Conservation (phyloP, 1,140 invertebrate genomes). For the Orussus abietinus region DNA sequence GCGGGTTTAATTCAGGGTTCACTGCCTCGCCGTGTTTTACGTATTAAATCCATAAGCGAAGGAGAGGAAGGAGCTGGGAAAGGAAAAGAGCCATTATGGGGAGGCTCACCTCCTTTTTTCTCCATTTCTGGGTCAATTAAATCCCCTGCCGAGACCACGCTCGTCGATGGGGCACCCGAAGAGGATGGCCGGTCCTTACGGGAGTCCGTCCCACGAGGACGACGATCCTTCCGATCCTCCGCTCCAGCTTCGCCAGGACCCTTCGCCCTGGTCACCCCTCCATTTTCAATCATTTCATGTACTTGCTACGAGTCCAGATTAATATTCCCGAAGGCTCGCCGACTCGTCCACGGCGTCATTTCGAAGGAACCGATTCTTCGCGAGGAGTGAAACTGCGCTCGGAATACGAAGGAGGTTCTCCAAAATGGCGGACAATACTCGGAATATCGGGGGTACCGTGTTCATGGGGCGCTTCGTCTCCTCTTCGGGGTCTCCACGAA, state of each 20-base stretch:
- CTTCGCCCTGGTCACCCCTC: neutral
- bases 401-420: neutral
- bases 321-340: slow-evolving; percentile 20
- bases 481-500: too few species aligned
- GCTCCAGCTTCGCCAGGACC: neutral
- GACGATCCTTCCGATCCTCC: slow-evolving; percentile 4
- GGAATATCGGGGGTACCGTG: too few species aligned
- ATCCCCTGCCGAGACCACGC: slow-evolving; percentile 29
- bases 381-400: too few species aligned
- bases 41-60: neutral
- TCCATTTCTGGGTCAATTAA: slow-evolving; percentile 34
- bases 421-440: too few species aligned
- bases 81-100: slow-evolving; percentile 39
- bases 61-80: slow-evolving; percentile 19
- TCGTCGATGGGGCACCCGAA: slow-evolving; percentile 20
- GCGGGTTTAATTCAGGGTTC: too few species aligned
- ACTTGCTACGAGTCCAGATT: too few species aligned
- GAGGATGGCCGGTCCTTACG: slow-evolving; percentile 19
- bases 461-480: too few species aligned
- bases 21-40: too few species aligned
- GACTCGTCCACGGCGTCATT: slow-evolving; percentile 11
- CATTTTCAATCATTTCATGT: neutral
- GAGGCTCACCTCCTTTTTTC: slow-evolving; percentile 28
- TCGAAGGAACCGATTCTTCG: too few species aligned
- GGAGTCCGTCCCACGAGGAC: slow-evolving; percentile 28